phyloP scores from a whole-genome alignment of 2,797 vertebrate species.

The Gallirallus australis region DNA sequence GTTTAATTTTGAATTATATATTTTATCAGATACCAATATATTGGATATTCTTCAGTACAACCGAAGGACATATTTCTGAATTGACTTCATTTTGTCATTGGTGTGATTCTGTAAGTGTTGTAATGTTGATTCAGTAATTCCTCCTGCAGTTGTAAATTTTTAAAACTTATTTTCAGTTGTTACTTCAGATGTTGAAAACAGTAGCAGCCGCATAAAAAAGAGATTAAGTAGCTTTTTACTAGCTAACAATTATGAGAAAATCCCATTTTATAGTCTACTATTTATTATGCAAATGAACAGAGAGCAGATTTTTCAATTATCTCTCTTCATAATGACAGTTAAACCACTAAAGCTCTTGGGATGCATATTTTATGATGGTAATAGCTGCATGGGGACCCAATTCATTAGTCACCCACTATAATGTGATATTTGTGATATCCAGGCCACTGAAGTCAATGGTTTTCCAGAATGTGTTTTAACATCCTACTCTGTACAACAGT shows the following conservation, averaged over 20 bases:
- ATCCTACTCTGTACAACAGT: background rate
- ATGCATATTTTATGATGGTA: background rate
- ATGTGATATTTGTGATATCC: background rate
- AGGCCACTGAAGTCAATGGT: background rate
- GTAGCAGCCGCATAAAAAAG: background rate
- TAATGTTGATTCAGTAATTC: conserved; percentile 5
- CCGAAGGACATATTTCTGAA: conserved; percentile 1
- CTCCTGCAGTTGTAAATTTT: conserved; percentile 35
- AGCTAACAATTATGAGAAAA: background rate
- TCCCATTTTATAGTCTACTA: background rate
- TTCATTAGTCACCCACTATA: background rate
- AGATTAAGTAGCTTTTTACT: background rate
- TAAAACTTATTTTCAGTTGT: conserved; percentile 44
- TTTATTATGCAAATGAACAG: background rate
- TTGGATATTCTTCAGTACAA: conserved; percentile 28
- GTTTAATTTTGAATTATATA: conserved; percentile 48
- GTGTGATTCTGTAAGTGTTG: background rate
- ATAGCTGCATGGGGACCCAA: background rate
- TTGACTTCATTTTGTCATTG: conserved; percentile 16
- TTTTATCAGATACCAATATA: conserved; percentile 42
- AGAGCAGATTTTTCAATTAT: background rate
- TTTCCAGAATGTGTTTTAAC: background rate
- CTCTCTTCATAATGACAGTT: background rate
- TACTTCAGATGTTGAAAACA: background rate
- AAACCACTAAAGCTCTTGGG: background rate